phyloP scores from a whole-genome alignment of 2,888 invertebrate species.

The Leptogaster cylindrica region DNA sequence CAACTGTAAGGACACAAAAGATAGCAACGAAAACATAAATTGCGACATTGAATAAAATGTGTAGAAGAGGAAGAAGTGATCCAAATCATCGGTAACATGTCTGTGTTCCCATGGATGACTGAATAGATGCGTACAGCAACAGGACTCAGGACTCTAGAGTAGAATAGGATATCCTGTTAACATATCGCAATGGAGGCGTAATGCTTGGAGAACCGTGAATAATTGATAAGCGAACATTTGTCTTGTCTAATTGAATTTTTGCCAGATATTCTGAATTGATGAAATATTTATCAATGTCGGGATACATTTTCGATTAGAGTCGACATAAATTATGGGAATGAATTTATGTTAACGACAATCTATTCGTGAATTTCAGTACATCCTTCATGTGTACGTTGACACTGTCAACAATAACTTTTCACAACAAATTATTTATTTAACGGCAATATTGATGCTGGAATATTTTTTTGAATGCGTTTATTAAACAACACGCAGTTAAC shows the following conservation, averaged over 20 bases:
- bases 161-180: constrained; percentile 17
- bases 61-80: not conserved
- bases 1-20: not conserved
- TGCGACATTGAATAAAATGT: not conserved
- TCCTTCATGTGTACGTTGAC: too few relatives aligned
- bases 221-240: constrained; percentile 41
- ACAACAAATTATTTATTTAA: too few relatives aligned
- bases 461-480: too few relatives aligned
- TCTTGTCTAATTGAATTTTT: constrained; percentile 42
- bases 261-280: constrained; percentile 22
- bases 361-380: too few relatives aligned
- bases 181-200: not conserved
- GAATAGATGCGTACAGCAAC: not conserved
- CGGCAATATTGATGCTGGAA: too few relatives aligned
- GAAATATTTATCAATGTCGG: constrained; percentile 39
- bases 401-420: too few relatives aligned
- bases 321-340: constrained; percentile 35
- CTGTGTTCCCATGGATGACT: not conserved
- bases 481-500: too few relatives aligned
- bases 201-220: constrained; percentile 28
- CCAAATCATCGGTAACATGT: not conserved
- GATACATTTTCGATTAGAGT: constrained; percentile 32
- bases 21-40: not conserved
- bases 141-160: too few relatives aligned
- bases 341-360: too few relatives aligned